phyloP scores from a whole-genome alignment of 2,113 vertebrate species.

The Prinia subflava region DNA sequence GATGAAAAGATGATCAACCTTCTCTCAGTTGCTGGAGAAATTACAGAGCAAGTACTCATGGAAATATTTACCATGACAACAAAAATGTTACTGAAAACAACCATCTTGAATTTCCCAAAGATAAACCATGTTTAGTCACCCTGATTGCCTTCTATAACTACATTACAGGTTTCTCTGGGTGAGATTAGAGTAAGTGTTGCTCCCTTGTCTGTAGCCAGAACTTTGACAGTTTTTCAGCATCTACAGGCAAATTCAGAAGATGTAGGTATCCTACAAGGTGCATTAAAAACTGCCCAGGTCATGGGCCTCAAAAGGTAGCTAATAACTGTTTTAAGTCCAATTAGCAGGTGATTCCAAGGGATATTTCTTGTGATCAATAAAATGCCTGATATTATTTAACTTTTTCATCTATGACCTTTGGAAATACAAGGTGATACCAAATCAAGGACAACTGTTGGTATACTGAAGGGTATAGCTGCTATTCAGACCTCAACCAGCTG shows the following conservation, averaged over 20 bases:
- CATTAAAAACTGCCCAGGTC: neutral
- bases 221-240: neutral
- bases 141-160: neutral
- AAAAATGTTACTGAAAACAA: neutral
- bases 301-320: neutral
- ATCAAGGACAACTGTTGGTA: neutral
- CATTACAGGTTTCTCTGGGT: neutral
- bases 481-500: neutral
- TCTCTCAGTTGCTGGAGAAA: neutral
- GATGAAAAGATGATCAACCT: neutral
- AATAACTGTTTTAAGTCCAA: neutral
- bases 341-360: neutral
- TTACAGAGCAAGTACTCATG: neutral
- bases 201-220: neutral
- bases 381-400: neutral
- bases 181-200: neutral
- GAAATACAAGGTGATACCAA: neutral
- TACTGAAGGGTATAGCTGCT: neutral
- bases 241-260: neutral
- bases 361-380: neutral
- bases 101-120: neutral
- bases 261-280: neutral
- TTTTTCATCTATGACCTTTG: neutral
- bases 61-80: neutral
- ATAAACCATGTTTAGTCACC: neutral